Evolutionary conservation across 2,113 vertebrate genomes (phyloP), one percentile per base, ranked within the genome.

Genomic region (Beaufortia kweichowensis): DNA sequence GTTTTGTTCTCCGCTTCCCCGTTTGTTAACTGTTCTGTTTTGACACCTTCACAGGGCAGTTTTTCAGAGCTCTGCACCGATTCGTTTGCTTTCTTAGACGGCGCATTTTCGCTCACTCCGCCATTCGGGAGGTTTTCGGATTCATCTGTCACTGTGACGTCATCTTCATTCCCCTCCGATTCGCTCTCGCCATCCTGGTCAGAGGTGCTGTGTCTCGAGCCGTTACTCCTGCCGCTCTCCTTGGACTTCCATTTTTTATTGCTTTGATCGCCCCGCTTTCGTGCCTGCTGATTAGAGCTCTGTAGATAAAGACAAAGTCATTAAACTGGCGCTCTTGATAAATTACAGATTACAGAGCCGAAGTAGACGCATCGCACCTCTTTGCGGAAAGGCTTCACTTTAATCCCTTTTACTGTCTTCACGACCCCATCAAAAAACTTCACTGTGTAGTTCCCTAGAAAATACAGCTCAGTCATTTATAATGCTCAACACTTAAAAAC

Each of bases 361-460:
- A 56, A 24, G 17, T 0, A 70, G 23, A 0, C 0, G 76, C 21
- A 59, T 87, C 90, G 90, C 82, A 95, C 94, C 91, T 96, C 94
- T 82, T 94, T 92, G 86, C 93, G 82, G 76, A 90, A 89, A 0
- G 95, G 93, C 91, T 98, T 99, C 83, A 99, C 91, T 84, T 98
- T 96, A 83, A 97, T 96, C 77, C 94, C 94, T 89, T 97, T 99
- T 85, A 99, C 96, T 12, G 94, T 97, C 86, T 95, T 95, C 87
- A 98, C 88, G 85, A 99, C 95, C 53, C 96, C 96, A 83, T 99
- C 97, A 78, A 94, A 98, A 91, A 99, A 99, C 46, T 95, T 95
- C 85, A 99, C 96, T 35, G 95, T 98, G 89, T 97, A 99, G 5
- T 94, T 96, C 80, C 95, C 96, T 99, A 87, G 23, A 75, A 28